Evolutionary conservation across 1,140 invertebrate genomes (phyloP).

Genomic region (Solenopsis fugax): DNA sequence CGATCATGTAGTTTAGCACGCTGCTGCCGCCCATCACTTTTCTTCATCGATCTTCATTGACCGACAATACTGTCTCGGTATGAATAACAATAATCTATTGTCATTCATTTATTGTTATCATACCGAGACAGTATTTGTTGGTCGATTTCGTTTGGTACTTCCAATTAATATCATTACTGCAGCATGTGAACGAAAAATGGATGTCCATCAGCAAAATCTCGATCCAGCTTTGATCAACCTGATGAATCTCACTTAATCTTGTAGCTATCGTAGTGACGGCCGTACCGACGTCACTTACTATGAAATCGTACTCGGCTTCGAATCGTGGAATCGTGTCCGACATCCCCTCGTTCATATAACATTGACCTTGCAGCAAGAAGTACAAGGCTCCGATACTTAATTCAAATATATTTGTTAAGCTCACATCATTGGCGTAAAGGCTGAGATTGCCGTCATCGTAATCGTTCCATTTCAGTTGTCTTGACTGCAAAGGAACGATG

Average conservation of each 20-base stretch:
- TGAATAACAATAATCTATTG: constrained; percentile 88
- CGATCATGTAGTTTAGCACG: constrained; percentile 96
- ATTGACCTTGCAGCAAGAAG: background rate
- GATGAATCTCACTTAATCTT: constrained; percentile 88
- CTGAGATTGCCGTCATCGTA: too few relatives aligned
- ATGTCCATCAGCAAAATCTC: constrained; percentile 90
- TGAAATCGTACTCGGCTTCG: constrained; percentile 87
- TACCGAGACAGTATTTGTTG: too few relatives aligned
- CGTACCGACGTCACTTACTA: constrained; percentile 91
- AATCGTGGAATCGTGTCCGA: constrained; percentile 81
- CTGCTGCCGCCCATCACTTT: constrained; percentile 95
- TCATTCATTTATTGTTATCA: constrained; percentile 71
- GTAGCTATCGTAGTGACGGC: constrained; percentile 91
- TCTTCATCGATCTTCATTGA: too few relatives aligned
- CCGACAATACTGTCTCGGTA: too few relatives aligned
- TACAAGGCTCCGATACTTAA: background rate
- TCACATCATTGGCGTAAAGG: constrained; percentile 8
- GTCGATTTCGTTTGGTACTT: too few relatives aligned
- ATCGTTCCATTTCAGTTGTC: background rate
- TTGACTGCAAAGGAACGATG: background rate
- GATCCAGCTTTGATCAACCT: constrained; percentile 90
- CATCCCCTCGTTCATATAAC: background rate
- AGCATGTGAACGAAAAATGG: constrained; percentile 79
- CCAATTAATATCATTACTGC: too few relatives aligned
- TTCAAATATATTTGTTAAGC: background rate